phyloP scores from a whole-genome alignment of 2,113 vertebrate genomes.

The Pardalotus punctatus region DNA sequence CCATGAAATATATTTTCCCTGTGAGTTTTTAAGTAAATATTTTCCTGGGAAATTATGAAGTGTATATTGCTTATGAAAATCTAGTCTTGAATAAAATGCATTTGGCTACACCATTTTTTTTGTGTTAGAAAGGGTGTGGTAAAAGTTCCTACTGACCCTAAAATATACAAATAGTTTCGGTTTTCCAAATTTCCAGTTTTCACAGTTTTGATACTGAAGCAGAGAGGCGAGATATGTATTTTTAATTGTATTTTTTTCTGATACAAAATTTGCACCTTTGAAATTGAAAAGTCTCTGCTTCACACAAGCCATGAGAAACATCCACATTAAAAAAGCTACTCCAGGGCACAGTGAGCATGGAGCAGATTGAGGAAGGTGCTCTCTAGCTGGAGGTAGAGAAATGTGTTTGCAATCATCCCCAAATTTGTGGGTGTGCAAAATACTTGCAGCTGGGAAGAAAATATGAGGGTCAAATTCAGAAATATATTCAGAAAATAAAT shows the following conservation, averaged over 20 bases:
- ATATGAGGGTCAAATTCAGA: rapidly evolving
- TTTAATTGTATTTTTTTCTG: not conserved
- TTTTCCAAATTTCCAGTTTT: not conserved
- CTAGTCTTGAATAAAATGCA: not conserved
- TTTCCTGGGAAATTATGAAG: not conserved
- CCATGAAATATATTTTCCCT: not conserved
- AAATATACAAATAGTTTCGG: not conserved
- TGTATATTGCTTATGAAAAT: not conserved
- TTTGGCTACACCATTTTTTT: not conserved
- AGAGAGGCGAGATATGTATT: too few species aligned
- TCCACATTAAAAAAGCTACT: not conserved
- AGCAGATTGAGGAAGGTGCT: not conserved
- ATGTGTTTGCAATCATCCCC: not conserved
- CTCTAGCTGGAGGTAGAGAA: not conserved
- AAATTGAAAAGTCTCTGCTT: not conserved
- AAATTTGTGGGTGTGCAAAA: not conserved
- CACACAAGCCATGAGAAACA: not conserved
- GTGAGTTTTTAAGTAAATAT: constrained; percentile 16
- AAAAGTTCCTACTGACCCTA: not conserved
- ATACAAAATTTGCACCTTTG: not conserved
- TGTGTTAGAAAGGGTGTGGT: not conserved
- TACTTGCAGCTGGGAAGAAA: not conserved
- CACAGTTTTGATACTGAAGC: not conserved
- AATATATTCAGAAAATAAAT: too few species aligned
- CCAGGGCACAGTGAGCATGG: not conserved